phyloP scores from a whole-genome alignment of 2,797 vertebrate species.

The Acanthurus lineatus region DNA sequence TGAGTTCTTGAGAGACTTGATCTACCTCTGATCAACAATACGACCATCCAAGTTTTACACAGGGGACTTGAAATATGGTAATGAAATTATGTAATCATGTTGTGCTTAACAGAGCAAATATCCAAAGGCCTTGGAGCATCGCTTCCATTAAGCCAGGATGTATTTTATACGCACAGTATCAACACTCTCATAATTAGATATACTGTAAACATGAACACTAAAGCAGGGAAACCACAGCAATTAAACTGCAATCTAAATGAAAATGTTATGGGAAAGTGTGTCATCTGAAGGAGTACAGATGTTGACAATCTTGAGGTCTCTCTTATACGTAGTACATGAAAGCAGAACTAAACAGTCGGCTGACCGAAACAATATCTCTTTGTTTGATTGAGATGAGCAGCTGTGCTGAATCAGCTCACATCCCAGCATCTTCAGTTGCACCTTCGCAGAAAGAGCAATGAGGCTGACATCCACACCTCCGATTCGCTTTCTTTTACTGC shows the following conservation, averaged over 20 bases:
- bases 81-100: slow-evolving; percentile 78
- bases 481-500: slow-evolving; percentile 34
- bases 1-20: slow-evolving; percentile 59
- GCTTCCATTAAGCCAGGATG: slow-evolving; percentile 59
- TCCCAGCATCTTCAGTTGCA: slow-evolving; percentile 48
- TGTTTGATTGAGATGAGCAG: slow-evolving; percentile 48
- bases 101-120: slow-evolving; percentile 79
- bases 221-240: slow-evolving; percentile 27
- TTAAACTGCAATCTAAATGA: slow-evolving; percentile 17
- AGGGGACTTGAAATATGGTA: slow-evolving; percentile 66
- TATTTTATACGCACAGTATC: slow-evolving; percentile 56
- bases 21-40: slow-evolving; percentile 67
- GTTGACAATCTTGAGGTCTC: slow-evolving; percentile 13
- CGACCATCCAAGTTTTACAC: slow-evolving; percentile 58
- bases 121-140: slow-evolving; percentile 66
- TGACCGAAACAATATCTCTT: slow-evolving; percentile 30
- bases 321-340: slow-evolving; percentile 5
- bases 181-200: slow-evolving; percentile 53
- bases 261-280: neutral
- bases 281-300: neutral
- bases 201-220: slow-evolving; percentile 62
- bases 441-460: slow-evolving; percentile 49
- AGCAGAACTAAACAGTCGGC: neutral
- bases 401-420: slow-evolving; percentile 63
- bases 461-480: slow-evolving; percentile 56